Base-by-base conservation (phyloP, 2,113 vertebrate genomes). In the Amblyornis subalaris region DNA sequence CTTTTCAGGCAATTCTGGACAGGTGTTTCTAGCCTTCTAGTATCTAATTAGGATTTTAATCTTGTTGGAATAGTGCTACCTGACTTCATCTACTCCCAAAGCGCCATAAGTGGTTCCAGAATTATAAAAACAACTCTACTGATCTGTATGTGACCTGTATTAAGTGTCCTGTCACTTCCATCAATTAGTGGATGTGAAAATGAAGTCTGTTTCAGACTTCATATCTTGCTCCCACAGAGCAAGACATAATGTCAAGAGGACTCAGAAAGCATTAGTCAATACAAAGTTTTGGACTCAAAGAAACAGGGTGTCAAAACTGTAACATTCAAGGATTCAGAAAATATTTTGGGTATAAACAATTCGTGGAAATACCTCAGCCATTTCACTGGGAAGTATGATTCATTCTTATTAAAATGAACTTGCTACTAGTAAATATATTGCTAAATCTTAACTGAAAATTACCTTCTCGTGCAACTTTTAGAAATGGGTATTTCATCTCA, bases 291-390 rank as follows among this genome's bases (percentile, higher is more conserved):
- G 42, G 14, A 38, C 53, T 81, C 70, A 14, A 26, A 84, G 64
- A 85, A 17, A 74, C 9, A n/a, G 21, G 36, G 48, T 81, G 45
- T 72, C 36, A 64, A 64, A 84, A 65, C 4, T 17, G 3, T 50
- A 78, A 26, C 54, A 42, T 26, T 78, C 47, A 79, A 87, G 89
- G 80, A 60, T 29, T 69, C 85, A 87, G 57, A 80, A 93, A 90
- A 90, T 23, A 80, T 73, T 82, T 82, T 71, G 36, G 23, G 28
- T 72, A 64, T 42, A 71, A 81, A 87, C 81, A 92, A 60, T 92
- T 88, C 86, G 62, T 61, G 89, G 69, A 96, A 94, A 89, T 78
- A 86, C 80, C 76, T 75, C 69, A 67, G 69, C 20, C 21, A 44
- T 72, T 90, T 92, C 17, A 25, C 36, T 85, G 61, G 76, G 73